Percentiles rank a stretch among this genome's conserved stretches.
Conservation (phyloP, 2,888 invertebrate species). For the Celastrina argiolus region DNA sequence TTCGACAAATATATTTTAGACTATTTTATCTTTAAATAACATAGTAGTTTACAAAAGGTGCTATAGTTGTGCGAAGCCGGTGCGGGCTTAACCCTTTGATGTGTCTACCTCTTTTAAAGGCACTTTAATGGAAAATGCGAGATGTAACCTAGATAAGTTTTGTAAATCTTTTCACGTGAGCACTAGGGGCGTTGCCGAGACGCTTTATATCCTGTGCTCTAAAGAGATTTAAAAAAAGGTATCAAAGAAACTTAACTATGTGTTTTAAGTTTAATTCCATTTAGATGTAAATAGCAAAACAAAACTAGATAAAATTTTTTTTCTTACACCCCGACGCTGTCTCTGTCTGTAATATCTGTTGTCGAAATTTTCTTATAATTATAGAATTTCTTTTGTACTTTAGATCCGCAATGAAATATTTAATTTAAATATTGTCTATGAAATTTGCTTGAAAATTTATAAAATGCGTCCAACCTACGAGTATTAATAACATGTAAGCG, state of each 20-base stretch:
- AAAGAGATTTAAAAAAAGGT: neutral
- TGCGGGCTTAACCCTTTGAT: conserved; percentile 30
- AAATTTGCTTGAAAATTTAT: too few relatives aligned
- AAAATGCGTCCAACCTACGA: too few relatives aligned
- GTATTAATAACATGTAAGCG: too few relatives aligned
- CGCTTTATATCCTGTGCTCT: neutral
- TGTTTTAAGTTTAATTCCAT: neutral
- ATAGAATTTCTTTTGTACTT: too few relatives aligned
- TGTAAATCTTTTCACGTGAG: conserved; percentile 32
- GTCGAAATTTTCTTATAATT: too few relatives aligned
- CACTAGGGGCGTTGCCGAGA: conserved; percentile 11
- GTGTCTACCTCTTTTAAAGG: conserved; percentile 35
- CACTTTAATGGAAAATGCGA: conserved; percentile 44
- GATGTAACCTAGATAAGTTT: conserved; percentile 54
- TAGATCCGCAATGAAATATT: too few relatives aligned
- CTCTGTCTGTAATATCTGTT: too few relatives aligned
- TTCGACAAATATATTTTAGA: too few relatives aligned
- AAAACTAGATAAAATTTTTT: too few relatives aligned
- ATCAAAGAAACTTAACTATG: neutral
- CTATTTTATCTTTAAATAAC: neutral
- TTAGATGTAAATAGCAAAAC: neutral
- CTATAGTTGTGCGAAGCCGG: neutral
- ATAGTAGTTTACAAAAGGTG: neutral
- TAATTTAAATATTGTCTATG: too few relatives aligned
- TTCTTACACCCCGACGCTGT: too few relatives aligned